Evolutionary conservation across 2,888 invertebrate species (phyloP), one percentile per base, ranked within the genome.

Genomic region (Epirrita christyi): DNA sequence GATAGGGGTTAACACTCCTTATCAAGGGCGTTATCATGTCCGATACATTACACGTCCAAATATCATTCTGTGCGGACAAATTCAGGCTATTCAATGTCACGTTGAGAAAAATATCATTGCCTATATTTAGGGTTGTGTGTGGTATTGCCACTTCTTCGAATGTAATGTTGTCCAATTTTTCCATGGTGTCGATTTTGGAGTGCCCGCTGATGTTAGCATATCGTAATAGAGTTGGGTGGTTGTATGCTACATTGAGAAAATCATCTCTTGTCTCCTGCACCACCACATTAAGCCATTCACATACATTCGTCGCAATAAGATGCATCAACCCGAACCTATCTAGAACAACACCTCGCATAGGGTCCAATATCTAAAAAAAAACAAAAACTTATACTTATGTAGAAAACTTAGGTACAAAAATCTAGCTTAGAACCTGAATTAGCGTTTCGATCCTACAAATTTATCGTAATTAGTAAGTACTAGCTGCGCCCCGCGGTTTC

Each of bases 271-370:
- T 97, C 80, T 98, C 97, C 78, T 96, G 96, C 10, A 97, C 95
- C 27, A 98, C 92, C 0, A 97, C 96, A 79, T 96, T 95, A 6
- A 98, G 87, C 98, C 98, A 98, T 73, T 98, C 97, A 85, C 98
- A 98, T 9, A 98, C 89, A 80, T 98, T 98, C 10, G 98, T 97
- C 1, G 97, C 98, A 61, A 98, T 95, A 93, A 97, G 93, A 80
- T 98, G 98, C 98, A 98, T 98, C 10, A 98, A 92, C 0, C 98
- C 98, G 70, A 98, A 97, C 68, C 97, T 94, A n/a, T 91, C 89
- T 3, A 92, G 66, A 0, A 92, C 90, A 4, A 91, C 85, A 8
- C 91, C 92, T 59, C 89, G 78, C 89, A 92, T 90, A 8, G 90
- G 90, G 58, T 89, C 85, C 46, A 92, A 68, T 55, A 88, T 81